These are phyloP conservation scores for Araneus ventricosus DNA, from an alignment of 1,140 invertebrate genomes.

Conservation along the genomic window DNA sequence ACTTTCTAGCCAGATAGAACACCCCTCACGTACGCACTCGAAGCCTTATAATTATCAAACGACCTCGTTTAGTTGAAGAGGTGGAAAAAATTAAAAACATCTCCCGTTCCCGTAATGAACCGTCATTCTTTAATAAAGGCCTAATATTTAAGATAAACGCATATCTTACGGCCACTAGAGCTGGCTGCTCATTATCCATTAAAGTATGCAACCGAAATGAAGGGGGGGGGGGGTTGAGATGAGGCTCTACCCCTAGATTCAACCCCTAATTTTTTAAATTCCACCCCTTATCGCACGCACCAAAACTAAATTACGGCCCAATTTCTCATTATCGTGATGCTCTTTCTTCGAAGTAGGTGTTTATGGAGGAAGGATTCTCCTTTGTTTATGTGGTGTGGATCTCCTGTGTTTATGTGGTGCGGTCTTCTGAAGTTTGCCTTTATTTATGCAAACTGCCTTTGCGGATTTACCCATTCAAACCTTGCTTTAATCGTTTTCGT, in stretches of 20 bases:
- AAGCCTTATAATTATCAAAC: conserved; percentile 37
- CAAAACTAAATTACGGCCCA: conserved; percentile 63
- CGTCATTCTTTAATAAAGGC: conserved; percentile 38
- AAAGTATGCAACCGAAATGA: conserved; percentile 27
- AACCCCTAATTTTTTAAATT: conserved; percentile 37
- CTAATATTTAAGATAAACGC: conserved; percentile 53
- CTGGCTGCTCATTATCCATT: conserved; percentile 47
- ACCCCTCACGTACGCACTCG: not conserved
- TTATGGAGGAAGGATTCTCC: conserved; percentile 14
- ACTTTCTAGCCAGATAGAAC: too few species aligned
- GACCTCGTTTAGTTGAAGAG: conserved; percentile 5
- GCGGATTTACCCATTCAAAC: not conserved
- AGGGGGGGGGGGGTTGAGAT: not conserved
- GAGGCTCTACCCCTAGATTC: not conserved
- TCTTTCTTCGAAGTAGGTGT: conserved; percentile 5
- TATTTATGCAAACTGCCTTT: conserved; percentile 41
- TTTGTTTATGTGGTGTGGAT: conserved; percentile 40
- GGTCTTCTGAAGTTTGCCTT: not conserved
- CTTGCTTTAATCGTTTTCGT: not conserved
- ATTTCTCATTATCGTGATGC: conserved; percentile 59
- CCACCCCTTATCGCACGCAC: conserved; percentile 41
- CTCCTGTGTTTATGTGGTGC: not conserved
- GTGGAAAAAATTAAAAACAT: conserved; percentile 4
- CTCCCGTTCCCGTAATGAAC: conserved; percentile 8
- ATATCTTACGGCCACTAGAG: conserved; percentile 32